phyloP scores from a whole-genome alignment of 2,113 vertebrate genomes.

The Cichladusa arquata region DNA sequence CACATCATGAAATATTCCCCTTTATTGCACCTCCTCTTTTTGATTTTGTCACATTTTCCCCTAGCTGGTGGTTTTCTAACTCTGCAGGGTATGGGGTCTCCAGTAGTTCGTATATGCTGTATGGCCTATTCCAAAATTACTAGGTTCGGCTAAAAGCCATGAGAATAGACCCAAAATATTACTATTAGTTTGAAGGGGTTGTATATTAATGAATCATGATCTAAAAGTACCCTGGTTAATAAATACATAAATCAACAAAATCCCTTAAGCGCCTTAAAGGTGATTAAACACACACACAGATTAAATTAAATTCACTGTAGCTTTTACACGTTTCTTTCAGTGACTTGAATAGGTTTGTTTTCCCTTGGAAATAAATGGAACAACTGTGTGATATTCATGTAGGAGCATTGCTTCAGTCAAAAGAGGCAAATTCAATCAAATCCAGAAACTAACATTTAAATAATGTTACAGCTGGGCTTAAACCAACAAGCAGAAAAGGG shows the following conservation, averaged over 20 bases:
- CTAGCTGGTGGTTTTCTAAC: background rate
- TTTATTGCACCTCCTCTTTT: background rate
- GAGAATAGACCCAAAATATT: background rate
- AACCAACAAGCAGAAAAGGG: constrained; percentile 19
- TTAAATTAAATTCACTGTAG: constrained; percentile 37
- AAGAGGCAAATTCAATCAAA: constrained; percentile 47
- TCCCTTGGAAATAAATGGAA: background rate
- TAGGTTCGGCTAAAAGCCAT: background rate
- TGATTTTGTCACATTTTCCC: background rate
- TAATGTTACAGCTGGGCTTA: constrained; percentile 5
- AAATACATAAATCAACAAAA: constrained; percentile 28
- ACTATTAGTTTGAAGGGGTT: background rate
- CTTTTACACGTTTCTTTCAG: constrained; percentile 24
- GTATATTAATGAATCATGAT: background rate
- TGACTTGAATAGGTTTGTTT: constrained; percentile 7
- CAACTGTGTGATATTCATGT: background rate
- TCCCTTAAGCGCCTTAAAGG: constrained; percentile 44
- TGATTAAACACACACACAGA: constrained; percentile 34
- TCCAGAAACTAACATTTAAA: constrained; percentile 38
- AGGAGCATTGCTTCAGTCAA: background rate
- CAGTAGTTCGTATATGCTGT: background rate
- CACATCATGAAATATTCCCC: background rate
- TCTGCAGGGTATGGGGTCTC: background rate
- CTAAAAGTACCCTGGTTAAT: constrained; percentile 26
- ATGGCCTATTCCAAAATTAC: background rate